These are phyloP conservation scores for Galago senegalensis DNA, from an alignment of 2,797 vertebrate species.

Conservation along the genomic window DNA sequence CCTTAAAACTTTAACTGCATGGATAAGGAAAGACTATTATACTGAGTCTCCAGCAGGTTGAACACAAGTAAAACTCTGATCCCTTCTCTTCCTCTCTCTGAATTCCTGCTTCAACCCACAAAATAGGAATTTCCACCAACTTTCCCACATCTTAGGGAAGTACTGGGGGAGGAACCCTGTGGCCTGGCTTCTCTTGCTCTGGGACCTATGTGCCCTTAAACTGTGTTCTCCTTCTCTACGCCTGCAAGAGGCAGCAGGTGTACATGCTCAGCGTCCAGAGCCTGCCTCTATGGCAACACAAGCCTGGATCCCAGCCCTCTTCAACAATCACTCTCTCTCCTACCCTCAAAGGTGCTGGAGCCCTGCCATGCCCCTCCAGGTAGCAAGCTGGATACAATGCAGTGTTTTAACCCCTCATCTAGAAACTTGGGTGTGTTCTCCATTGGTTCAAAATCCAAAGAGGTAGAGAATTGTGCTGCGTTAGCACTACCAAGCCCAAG, in stretches of 20 bases:
- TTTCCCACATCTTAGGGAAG: not conserved
- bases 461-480: not conserved
- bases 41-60: not conserved
- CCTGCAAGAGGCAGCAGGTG: not conserved
- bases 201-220: not conserved
- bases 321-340: not conserved
- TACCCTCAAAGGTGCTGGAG: not conserved
- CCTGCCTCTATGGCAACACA: not conserved
- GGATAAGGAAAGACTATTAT: not conserved
- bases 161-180: not conserved
- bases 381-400: not conserved
- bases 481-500: not conserved
- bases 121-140: not conserved
- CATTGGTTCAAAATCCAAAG: not conserved
- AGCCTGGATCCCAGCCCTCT: not conserved
- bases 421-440: not conserved
- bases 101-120: not conserved
- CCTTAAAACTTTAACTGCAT: not conserved
- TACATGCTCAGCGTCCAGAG: not conserved
- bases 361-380: not conserved
- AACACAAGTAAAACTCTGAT: not conserved
- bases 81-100: not conserved
- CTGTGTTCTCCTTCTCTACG: not conserved
- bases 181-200: not conserved
- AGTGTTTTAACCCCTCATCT: not conserved